Conservation (phyloP, 2,113 vertebrate species). For the Pollachius pollachius region DNA sequence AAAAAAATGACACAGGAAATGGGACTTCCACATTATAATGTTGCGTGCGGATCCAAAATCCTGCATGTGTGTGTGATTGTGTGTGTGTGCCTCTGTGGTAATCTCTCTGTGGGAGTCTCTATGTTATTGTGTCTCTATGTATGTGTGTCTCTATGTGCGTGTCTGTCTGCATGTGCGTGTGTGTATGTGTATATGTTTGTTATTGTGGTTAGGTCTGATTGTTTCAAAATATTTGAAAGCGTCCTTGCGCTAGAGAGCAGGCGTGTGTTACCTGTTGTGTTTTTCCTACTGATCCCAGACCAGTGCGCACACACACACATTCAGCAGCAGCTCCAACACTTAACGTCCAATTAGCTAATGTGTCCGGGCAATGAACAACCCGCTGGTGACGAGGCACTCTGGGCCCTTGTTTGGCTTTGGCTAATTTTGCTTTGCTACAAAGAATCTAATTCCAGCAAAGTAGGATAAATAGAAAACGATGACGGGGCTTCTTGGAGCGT, state of each 20-base stretch:
- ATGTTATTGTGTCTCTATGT: not conserved
- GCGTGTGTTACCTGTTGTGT: not conserved
- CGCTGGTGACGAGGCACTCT: not conserved
- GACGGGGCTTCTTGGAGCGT: too few species aligned
- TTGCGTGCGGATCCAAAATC: constrained; percentile 19
- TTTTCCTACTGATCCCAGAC: too few species aligned
- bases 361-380: not conserved
- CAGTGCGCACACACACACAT: too few species aligned
- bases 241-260: too few species aligned
- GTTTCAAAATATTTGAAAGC: too few species aligned
- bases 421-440: too few species aligned
- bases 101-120: not conserved
- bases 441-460: too few species aligned
- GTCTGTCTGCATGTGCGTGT: not conserved
- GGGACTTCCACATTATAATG: not conserved
- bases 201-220: not conserved
- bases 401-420: too few species aligned
- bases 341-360: constrained; percentile 5
- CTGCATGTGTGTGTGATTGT: constrained; percentile 3
- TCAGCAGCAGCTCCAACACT: not conserved
- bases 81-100: constrained; percentile 1
- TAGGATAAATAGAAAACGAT: too few species aligned
- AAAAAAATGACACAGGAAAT: constrained; percentile 14
- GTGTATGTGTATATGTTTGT: not conserved
- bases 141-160: not conserved